Evolutionary conservation across 2,113 vertebrate genomes (phyloP).

Genomic region (Pterocles burchelli): DNA sequence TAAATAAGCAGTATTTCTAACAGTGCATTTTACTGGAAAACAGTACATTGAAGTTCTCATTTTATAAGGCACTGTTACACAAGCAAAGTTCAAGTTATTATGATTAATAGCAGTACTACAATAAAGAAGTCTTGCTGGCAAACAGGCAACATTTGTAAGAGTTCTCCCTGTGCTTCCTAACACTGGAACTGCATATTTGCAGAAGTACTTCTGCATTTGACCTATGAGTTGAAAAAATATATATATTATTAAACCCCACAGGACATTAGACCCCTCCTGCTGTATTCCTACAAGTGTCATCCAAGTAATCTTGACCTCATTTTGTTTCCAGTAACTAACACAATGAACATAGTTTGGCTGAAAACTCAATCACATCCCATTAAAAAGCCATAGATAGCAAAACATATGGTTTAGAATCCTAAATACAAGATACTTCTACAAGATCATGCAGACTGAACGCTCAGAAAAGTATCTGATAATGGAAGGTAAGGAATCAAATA

Average conservation of each 20-base stretch:
- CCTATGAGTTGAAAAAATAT: too few relatives aligned
- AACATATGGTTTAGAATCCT: neutral
- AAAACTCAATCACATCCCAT: neutral
- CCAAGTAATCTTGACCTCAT: neutral
- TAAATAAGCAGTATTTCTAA: neutral
- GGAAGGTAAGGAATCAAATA: neutral
- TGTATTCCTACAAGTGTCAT: neutral
- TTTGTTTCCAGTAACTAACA: neutral
- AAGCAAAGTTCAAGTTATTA: neutral
- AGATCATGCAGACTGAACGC: neutral
- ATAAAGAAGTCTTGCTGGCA: neutral
- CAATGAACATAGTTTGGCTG: neutral
- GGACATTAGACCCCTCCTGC: too few relatives aligned
- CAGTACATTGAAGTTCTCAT: neutral
- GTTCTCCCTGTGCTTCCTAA: neutral
- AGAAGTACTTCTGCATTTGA: neutral
- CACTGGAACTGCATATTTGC: rapidly evolving
- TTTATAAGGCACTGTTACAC: neutral
- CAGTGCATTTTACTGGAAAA: neutral
- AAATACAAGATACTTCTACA: neutral
- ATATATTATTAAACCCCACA: neutral
- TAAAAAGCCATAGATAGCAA: neutral
- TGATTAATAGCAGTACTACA: neutral
- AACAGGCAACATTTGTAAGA: neutral
- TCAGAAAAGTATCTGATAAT: neutral